Conservation (phyloP, 92 coral and sea anemone species). For the Hydrozoanthus gracilis region DNA sequence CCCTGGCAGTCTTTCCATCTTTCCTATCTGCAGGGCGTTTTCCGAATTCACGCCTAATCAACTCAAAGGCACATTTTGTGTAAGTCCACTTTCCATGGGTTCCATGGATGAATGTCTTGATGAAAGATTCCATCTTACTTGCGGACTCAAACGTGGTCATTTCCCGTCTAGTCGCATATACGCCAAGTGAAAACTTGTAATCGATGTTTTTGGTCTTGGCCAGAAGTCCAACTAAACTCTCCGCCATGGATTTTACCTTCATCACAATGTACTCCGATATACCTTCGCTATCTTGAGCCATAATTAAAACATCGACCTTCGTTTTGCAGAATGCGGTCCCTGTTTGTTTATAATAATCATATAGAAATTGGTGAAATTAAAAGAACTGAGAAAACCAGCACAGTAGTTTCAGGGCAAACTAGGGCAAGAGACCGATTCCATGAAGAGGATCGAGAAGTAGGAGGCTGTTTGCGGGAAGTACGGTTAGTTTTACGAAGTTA, state of each 20-base stretch:
- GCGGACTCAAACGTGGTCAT: background rate
- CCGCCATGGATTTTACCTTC: background rate
- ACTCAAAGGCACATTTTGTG: background rate
- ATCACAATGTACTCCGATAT: background rate
- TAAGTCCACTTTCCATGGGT: background rate
- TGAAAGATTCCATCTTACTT: too few relatives aligned
- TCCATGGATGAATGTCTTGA: background rate
- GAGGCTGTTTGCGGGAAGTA: too few relatives aligned
- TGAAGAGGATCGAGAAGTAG: too few relatives aligned
- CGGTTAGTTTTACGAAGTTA: too few relatives aligned
- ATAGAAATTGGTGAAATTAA: too few relatives aligned
- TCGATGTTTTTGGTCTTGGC: background rate
- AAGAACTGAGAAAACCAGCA: too few relatives aligned
- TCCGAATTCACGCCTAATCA: background rate
- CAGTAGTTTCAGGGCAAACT: too few relatives aligned
- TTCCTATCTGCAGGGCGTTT: background rate
- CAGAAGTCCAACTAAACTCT: background rate
- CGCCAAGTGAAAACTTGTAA: background rate
- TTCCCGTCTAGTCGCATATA: background rate
- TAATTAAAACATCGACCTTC: background rate
- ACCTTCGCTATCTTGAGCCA: background rate
- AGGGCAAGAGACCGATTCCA: too few relatives aligned
- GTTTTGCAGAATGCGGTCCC: too few relatives aligned
- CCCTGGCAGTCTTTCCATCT: background rate
- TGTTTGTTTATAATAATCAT: too few relatives aligned